Evolutionary conservation across 2,888 invertebrate genomes (phyloP).

Genomic region (Ochropacha duplaris): DNA sequence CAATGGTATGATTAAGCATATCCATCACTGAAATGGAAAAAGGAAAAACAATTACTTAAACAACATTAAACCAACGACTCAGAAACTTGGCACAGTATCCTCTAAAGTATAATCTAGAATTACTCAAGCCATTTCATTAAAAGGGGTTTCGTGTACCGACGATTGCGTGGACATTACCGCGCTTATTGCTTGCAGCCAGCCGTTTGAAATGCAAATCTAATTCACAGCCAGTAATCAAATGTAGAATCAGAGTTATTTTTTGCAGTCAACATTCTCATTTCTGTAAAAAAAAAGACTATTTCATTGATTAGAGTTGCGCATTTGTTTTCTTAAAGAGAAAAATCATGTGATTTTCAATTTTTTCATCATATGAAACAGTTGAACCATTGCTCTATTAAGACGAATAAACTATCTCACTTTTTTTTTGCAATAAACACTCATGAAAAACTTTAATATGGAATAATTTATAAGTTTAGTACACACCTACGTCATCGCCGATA

Average conservation of each 20-base stretch:
- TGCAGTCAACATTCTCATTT: neutral
- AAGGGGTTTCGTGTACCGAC: slow-evolving; percentile 16
- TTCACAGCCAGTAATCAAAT: slow-evolving; percentile 20
- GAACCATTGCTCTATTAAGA: no score
- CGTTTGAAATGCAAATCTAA: slow-evolving; percentile 40
- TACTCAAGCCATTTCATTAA: slow-evolving; percentile 28
- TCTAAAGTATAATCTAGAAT: slow-evolving; percentile 24
- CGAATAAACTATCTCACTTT: no score
- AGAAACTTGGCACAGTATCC: slow-evolving; percentile 8
- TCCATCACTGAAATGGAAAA: neutral
- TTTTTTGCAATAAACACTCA: no score
- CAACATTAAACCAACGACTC: neutral
- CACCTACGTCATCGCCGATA: no score
- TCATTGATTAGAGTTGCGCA: no score
- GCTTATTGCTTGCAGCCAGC: slow-evolving; percentile 25
- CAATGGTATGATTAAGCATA: no score
- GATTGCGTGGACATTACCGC: slow-evolving; percentile 21
- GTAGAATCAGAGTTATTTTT: slow-evolving; percentile 7
- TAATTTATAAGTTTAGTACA: no score
- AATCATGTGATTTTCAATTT: no score
- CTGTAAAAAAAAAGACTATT: no score
- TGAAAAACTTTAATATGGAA: no score
- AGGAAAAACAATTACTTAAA: neutral
- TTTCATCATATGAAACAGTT: no score
- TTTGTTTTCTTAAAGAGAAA: no score